These are phyloP conservation scores for Neopipo cinnamomea DNA, from an alignment of 2,113 vertebrate genomes.

Conservation along the genomic window DNA sequence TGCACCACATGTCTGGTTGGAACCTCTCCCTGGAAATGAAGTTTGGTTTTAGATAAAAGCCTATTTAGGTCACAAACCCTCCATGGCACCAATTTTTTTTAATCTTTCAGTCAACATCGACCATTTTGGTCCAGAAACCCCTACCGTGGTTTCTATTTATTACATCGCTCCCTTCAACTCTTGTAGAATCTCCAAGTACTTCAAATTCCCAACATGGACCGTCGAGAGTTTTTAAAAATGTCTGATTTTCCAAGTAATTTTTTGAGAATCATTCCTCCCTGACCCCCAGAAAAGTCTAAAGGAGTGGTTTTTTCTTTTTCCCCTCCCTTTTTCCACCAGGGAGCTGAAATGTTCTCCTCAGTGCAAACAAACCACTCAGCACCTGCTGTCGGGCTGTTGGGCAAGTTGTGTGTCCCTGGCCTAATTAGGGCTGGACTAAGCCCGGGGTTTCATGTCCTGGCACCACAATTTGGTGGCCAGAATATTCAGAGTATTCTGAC, in stretches of 20 bases:
- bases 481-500: background rate
- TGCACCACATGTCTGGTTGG: background rate
- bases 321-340: background rate
- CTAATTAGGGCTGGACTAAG: background rate
- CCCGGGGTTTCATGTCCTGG: background rate
- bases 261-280: background rate
- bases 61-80: background rate
- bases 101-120: background rate
- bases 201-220: background rate
- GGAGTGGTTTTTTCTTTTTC: background rate
- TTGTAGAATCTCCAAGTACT: background rate
- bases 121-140: background rate
- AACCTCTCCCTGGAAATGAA: background rate
- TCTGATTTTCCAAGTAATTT: background rate
- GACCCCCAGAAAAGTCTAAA: background rate
- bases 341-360: background rate
- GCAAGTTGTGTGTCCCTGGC: background rate
- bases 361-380: background rate
- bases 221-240: background rate
- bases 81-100: background rate
- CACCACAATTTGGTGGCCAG: background rate
- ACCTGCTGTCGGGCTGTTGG: background rate
- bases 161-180: accelerated
- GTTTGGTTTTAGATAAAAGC: accelerated
- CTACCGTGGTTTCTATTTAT: accelerated